phyloP scores from a whole-genome alignment of 2,113 vertebrate species.

The Pachypanchax playfairii region DNA sequence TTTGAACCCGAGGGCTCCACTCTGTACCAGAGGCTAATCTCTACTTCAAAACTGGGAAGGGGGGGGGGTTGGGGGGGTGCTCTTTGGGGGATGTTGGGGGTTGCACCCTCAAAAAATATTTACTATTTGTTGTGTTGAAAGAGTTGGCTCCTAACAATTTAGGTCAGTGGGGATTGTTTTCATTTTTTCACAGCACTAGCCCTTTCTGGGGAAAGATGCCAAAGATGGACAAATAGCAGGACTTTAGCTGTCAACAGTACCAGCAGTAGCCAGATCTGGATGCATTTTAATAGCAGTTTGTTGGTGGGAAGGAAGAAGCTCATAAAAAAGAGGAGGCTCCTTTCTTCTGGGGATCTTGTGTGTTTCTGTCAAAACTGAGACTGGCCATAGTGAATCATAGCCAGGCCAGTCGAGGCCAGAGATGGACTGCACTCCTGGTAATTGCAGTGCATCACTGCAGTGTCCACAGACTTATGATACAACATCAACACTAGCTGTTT shows the following conservation, averaged over 20 bases:
- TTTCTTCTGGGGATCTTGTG: slow-evolving; percentile 61
- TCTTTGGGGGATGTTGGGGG: no score
- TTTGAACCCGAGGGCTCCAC: slow-evolving; percentile 74
- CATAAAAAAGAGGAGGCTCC: slow-evolving; percentile 71
- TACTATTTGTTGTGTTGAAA: slow-evolving; percentile 65
- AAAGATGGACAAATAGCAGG: slow-evolving; percentile 77
- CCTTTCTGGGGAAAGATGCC: slow-evolving; percentile 71
- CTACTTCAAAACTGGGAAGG: slow-evolving; percentile 65
- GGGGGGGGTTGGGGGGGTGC: no score
- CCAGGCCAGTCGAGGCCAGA: slow-evolving; percentile 18
- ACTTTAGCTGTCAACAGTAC: slow-evolving; percentile 73
- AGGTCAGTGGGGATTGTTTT: slow-evolving; percentile 63
- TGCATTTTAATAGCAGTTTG: slow-evolving; percentile 68
- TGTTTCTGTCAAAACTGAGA: slow-evolving; percentile 58
- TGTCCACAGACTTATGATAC: slow-evolving; percentile 14
- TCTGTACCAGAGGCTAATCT: slow-evolving; percentile 70
- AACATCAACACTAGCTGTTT: slow-evolving; percentile 7
- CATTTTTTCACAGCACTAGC: slow-evolving; percentile 60
- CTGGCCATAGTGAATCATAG: slow-evolving; percentile 43
- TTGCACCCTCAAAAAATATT: slow-evolving; percentile 74
- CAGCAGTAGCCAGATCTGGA: slow-evolving; percentile 67
- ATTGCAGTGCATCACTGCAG: slow-evolving; percentile 36
- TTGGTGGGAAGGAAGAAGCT: slow-evolving; percentile 68
- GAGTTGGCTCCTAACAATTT: slow-evolving; percentile 69
- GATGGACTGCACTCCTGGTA: slow-evolving; percentile 39